Base-by-base conservation (phyloP, 2,113 vertebrate species). In the Prolemur simus region DNA sequence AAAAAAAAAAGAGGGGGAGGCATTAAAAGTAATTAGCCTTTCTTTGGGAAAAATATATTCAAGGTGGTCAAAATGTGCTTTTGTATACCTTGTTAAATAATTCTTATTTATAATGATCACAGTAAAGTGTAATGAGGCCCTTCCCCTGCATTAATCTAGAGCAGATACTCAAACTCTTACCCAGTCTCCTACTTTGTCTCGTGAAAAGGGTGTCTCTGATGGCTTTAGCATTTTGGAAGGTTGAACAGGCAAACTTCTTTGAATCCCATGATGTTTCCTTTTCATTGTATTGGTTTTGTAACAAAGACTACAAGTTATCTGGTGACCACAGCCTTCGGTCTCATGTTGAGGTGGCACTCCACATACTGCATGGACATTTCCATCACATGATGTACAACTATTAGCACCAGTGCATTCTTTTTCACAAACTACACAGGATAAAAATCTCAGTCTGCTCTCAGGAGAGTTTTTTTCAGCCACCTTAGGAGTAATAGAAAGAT, bases 191-290 rank as follows among this genome's bases (percentile, higher is more conserved):
- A 42, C 91, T 77, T 64, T 54, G 32, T 80, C 34, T 68, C 80
- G 49, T 76, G 84, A 92, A 89, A 92, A 94, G 1, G 34, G 42
- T 20, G 58, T 82, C 42, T 77, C 73, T 18, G 73, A 89, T 17
- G 49, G 45, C 63, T 92, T 96, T 20, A 86, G 39, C 84, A 95
- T 77, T 95, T 95, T 95, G 78, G 52, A 82, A 71, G 94, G 77
- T 21, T 92, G 87, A 94, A 68, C 32, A 64, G 84, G 58, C 29
- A 85, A 63, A 74, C 63, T 66, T 37, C 45, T 71, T 6, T 91
- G 73, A 80, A 34, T 63, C 27, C 78, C 86, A 25, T 56, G 64
- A 56, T 52, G 91, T 56, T 95, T 95, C 78, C 87, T 95, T 69
- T 95, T 96, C 73, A 69, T 25, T 68, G 77, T 13, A 15, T 64